Conservation (phyloP, 1,140 invertebrate genomes). For the Adelges cooleyi region DNA sequence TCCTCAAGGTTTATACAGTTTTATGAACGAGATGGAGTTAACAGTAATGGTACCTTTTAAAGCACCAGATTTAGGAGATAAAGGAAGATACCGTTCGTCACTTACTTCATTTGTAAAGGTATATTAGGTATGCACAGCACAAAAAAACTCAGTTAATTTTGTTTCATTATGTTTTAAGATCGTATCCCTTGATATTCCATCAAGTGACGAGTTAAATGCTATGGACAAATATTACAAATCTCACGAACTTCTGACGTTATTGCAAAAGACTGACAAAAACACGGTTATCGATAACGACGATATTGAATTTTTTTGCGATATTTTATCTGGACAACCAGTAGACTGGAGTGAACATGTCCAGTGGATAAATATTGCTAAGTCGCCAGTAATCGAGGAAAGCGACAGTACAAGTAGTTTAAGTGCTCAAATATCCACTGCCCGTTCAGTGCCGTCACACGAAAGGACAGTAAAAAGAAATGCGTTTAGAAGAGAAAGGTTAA, state of each 20-base stretch:
- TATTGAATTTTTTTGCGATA: neutral
- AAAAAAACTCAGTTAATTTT: neutral
- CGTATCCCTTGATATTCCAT: neutral
- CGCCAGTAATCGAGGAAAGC: neutral
- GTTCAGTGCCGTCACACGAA: no score
- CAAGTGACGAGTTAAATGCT: neutral
- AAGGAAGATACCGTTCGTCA: neutral
- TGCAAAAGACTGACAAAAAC: neutral
- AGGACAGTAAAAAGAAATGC: neutral
- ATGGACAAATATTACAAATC: neutral
- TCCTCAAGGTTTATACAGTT: neutral
- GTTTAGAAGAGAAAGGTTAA: neutral
- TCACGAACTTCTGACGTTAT: neutral
- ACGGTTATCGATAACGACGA: neutral
- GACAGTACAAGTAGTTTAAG: neutral
- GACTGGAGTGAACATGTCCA: neutral
- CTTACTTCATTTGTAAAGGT: neutral
- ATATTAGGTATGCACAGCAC: no score
- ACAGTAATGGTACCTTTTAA: neutral
- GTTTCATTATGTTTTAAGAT: neutral
- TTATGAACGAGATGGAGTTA: neutral
- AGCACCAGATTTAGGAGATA: neutral
- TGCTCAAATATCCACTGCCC: no score
- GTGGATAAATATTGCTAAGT: neutral
- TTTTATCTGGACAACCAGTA: neutral